Evolutionary conservation across 1,140 invertebrate genomes (phyloP), one percentile per base, ranked within the genome.

Genomic region (Zaprionus lachaisei): DNA sequence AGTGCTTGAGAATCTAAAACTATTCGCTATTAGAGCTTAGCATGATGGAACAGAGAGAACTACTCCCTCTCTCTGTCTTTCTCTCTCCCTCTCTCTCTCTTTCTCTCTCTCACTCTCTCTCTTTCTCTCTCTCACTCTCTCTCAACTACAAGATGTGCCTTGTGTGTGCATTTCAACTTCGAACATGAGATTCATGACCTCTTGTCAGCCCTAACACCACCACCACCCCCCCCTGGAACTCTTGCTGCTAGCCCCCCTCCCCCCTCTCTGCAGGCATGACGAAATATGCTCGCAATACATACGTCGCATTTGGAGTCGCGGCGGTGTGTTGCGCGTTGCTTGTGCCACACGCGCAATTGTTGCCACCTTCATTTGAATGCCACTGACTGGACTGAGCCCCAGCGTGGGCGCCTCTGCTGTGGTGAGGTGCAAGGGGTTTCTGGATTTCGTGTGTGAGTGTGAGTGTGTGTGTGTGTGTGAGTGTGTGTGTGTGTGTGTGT

Each of bases 321-420:
- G 26, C 31, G 31, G 31, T 9, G 9, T 31, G 22, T 63, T 63
- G 15, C 38, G 61, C 41, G 12, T 28, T 31, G 64, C 49, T 56
- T 20, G 24, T 83, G 74, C 81, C 81, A 66, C 31, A 34, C 31
- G 31, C 83, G 79, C 76, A 79, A 82, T 86, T 82, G 83, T 77
- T 85, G 83, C 83, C 83, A 85, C 83, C 75, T 84, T 81, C 75
- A 74, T 84, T 69, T 75, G 51, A 71, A 61, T 76, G 51, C 34
- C 44, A 20, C 17, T 34, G 22, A n/a, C 38, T n/a, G 38, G 14
- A 41, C 38, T 47, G n/a, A 34, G 55, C 14, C n/a, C 38, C 22
- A 12, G 28, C 60, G 47, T 51, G 47, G 17, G 47, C 12, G 47
- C 26, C 26, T 28, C 26, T 6, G 26, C 26, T 11, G 31, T 11